Evolutionary conservation across 2,113 vertebrate species (phyloP).

Genomic region (Tichodroma muraria): DNA sequence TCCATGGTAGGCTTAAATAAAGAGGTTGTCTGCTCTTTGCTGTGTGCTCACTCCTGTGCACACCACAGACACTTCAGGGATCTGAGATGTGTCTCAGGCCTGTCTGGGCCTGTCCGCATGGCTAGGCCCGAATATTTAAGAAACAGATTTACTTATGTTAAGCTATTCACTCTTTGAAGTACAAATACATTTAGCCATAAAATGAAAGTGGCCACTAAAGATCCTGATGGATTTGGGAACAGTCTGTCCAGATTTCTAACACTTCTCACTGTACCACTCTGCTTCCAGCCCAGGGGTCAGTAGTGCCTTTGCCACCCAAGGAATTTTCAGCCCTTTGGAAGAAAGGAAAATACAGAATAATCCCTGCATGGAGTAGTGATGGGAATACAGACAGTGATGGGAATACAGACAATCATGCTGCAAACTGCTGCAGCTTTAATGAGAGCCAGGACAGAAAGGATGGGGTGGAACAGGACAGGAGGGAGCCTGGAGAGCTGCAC

Average conservation of each 20-base stretch:
- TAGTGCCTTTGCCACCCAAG: background rate
- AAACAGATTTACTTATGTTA: background rate
- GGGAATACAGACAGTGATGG: background rate
- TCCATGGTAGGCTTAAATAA: background rate
- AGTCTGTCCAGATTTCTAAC: background rate
- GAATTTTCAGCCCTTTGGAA: background rate
- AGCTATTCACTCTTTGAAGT: background rate
- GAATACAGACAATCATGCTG: accelerated
- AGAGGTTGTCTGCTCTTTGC: background rate
- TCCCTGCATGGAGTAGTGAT: background rate
- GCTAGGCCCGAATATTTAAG: background rate
- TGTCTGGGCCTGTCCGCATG: background rate
- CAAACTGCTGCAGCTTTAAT: background rate
- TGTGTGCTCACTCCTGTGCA: background rate
- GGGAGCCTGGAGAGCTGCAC: background rate
- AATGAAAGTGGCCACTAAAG: background rate
- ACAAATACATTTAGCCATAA: background rate
- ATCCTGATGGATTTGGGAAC: background rate
- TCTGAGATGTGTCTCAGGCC: background rate
- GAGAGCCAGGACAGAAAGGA: background rate
- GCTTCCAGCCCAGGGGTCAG: background rate
- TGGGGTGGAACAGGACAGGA: accelerated
- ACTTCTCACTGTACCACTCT: background rate
- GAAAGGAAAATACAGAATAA: background rate
- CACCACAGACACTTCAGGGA: background rate